Evolutionary conservation across 2,888 invertebrate species (phyloP).

Genomic region (Abrostola tripartita): DNA sequence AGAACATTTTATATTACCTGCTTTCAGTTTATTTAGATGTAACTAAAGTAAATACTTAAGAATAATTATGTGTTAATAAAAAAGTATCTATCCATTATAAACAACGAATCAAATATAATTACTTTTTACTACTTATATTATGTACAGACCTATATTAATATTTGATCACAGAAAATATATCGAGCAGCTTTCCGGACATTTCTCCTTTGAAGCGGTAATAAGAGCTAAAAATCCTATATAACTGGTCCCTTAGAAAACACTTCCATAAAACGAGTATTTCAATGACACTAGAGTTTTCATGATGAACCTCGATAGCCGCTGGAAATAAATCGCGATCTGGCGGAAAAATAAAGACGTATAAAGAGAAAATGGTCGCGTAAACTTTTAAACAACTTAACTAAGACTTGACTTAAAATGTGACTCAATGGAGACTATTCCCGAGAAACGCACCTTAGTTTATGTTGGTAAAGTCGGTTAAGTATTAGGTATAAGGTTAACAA

Average conservation of each 20-base stretch:
- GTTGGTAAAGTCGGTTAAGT: too few species aligned
- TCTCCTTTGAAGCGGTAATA: constrained; percentile 13
- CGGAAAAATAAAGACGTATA: constrained; percentile 8
- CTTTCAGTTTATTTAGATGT: neutral
- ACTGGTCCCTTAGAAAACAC: constrained; percentile 29
- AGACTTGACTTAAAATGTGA: neutral
- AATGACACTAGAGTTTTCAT: constrained; percentile 38
- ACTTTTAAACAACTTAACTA: neutral
- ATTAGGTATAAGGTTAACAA: too few species aligned
- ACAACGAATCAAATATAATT: too few species aligned
- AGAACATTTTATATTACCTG: neutral
- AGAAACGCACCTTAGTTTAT: too few species aligned
- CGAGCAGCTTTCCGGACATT: constrained; percentile 3
- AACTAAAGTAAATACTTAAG: neutral
- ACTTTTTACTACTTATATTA: too few species aligned
- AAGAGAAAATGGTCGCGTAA: constrained; percentile 4
- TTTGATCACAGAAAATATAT: constrained; percentile 7
- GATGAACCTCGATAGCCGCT: constrained; percentile 18
- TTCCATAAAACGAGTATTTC: constrained; percentile 45
- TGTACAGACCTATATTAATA: neutral
- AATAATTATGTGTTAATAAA: too few species aligned
- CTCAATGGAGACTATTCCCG: too few species aligned
- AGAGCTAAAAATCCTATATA: constrained; percentile 35
- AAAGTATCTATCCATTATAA: too few species aligned
- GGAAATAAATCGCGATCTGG: constrained; percentile 19